These are phyloP conservation scores for Gymnocheta viridis DNA, from an alignment of 2,888 invertebrate species.

Conservation along the genomic window DNA sequence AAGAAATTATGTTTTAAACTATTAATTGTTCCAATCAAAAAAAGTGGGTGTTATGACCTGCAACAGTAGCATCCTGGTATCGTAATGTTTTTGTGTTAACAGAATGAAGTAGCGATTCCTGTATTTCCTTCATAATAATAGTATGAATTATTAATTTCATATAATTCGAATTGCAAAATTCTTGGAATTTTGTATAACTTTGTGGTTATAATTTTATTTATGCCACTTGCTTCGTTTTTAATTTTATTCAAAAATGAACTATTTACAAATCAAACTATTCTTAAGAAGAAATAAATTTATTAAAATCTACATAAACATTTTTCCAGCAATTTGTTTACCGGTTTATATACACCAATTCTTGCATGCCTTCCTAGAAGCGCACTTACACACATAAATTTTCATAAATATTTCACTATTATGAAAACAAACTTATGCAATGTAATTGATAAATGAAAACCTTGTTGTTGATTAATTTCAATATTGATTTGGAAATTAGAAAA, in stretches of 20 bases:
- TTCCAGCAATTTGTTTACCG: not conserved
- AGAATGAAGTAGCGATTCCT: too few species aligned
- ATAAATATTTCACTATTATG: conserved; percentile 51
- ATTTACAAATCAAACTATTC: not conserved
- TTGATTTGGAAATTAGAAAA: conserved; percentile 68
- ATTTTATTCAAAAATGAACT: not conserved
- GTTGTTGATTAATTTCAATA: conserved; percentile 69
- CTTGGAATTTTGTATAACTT: too few species aligned
- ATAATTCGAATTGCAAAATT: too few species aligned
- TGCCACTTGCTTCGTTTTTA: too few species aligned
- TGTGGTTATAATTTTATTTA: too few species aligned
- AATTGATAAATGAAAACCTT: conserved; percentile 60
- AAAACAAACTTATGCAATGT: conserved; percentile 55
- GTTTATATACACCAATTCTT: not conserved
- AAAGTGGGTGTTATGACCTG: too few species aligned
- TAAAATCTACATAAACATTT: conserved; percentile 2
- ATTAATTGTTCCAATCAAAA: too few species aligned
- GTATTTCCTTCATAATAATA: too few species aligned
- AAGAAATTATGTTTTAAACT: too few species aligned
- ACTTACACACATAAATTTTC: not conserved
- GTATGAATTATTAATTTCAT: too few species aligned
- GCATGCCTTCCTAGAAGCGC: not conserved
- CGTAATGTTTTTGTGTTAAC: too few species aligned
- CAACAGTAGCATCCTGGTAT: too few species aligned
- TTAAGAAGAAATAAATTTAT: not conserved